Conservation (phyloP, 2,113 vertebrate species). For the Oenanthe melanoleuca region DNA sequence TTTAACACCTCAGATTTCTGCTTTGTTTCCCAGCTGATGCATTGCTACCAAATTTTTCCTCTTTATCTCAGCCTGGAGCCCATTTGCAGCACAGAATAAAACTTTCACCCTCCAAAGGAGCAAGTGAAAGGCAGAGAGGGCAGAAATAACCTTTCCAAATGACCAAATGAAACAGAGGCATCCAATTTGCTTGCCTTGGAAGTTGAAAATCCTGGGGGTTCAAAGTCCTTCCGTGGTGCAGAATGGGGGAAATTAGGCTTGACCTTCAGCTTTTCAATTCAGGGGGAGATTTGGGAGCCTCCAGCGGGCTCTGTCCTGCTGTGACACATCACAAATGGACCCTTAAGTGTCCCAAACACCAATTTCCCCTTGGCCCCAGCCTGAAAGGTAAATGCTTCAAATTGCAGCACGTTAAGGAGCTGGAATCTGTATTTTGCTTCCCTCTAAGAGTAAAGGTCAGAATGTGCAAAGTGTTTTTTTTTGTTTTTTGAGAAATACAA, state of each 20-base stretch:
- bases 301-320: background rate
- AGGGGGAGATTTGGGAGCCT: background rate
- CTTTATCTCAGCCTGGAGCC: background rate
- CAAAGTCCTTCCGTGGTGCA: background rate
- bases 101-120: background rate
- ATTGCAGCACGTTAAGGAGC: background rate
- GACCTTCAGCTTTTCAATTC: constrained; percentile 17
- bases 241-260: background rate
- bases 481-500: background rate
- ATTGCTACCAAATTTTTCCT: background rate
- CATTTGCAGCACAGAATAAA: background rate
- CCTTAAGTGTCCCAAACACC: background rate
- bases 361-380: background rate
- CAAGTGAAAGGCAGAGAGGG: background rate
- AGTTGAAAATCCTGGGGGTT: background rate
- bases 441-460: background rate
- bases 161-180: background rate
- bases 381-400: background rate
- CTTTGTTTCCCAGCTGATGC: background rate
- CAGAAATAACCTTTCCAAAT: constrained; percentile 21
- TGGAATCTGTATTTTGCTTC: background rate
- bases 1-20: background rate
- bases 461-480: accelerated
- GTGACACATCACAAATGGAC: background rate
- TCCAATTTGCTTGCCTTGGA: background rate